Base-by-base conservation (phyloP, 2,888 invertebrate genomes). In the Idaea biselata region DNA sequence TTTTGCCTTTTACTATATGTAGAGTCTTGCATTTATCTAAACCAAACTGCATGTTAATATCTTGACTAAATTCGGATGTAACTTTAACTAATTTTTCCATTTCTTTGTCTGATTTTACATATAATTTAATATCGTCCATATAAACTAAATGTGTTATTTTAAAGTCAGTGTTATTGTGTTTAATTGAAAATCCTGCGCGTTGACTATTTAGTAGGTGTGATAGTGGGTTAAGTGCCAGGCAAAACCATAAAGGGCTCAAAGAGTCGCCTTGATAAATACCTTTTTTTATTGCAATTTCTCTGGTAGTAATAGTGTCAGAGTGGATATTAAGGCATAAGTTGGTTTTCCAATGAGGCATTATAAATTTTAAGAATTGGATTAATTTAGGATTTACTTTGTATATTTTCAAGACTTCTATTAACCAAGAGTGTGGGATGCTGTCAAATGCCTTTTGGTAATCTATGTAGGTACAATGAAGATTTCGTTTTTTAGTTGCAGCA, bases 191-290 rank as follows among this genome's bases (percentile, higher is more conserved):
- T 18, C 58, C 25, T 18, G 14, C 25, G 18, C 25, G 58, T 18
- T 17, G 17, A 18, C 16, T n/a, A n/a, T 55, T 25, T 25, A 18
- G 25, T n/a, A 7, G 65, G 63, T 25, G 11, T 61, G 63, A 68
- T 3, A 68, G 44, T 5, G 68, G 63, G 14, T 68, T 67, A 1
- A 68, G 17, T 11, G 70, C 63, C 1, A 69, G 61, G 18, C 67
- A 66, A 8, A 67, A 69, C 67, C 67, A 69, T 4, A 69, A 11
- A 0, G 68, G 66, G 53, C 68, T 66, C 0, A 68, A 55, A 6
- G 69, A 59, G 32, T 68, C 65, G 8, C 65, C 68, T 16, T 70
- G 67, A 8, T 63, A 70, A 6, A 68, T 68, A 0, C 65, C 67
- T 58, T 59, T 63, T 5, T 56, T 54, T 5, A 69, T 69, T 14